Evolutionary conservation across 1,140 invertebrate genomes (phyloP).

Genomic region (Zelostemma sp.): DNA sequence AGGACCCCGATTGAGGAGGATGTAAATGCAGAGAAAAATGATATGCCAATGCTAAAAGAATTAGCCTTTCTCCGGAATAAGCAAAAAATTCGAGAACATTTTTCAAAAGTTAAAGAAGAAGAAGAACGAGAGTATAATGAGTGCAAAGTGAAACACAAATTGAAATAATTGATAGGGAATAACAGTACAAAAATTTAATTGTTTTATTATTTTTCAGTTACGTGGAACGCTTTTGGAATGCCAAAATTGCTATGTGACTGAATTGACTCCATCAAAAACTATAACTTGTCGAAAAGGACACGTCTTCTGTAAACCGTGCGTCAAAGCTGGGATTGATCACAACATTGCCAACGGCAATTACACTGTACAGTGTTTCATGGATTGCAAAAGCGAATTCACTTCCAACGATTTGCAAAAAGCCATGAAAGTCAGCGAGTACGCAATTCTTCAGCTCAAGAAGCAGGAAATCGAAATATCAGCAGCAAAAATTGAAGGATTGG

Average conservation of each 20-base stretch:
- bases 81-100: neutral
- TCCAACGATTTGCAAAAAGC: slow-evolving; percentile 58
- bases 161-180: neutral
- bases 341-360: slow-evolving; percentile 68
- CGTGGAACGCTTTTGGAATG: slow-evolving; percentile 60
- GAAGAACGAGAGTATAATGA: too few relatives aligned
- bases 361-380: slow-evolving; percentile 66
- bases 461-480: slow-evolving; percentile 71
- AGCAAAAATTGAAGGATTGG: slow-evolving; percentile 72
- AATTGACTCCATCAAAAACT: slow-evolving; percentile 70
- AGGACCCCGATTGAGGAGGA: too few relatives aligned
- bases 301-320: slow-evolving; percentile 72
- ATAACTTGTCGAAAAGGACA: slow-evolving; percentile 69
- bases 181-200: neutral
- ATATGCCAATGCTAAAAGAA: neutral
- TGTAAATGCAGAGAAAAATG: neutral
- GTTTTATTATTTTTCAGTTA: slow-evolving; percentile 28
- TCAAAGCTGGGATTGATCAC: slow-evolving; percentile 66
- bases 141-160: too few relatives aligned
- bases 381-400: slow-evolving; percentile 59
- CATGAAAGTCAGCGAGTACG: slow-evolving; percentile 66
- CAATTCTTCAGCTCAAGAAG: slow-evolving; percentile 63
- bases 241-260: slow-evolving; percentile 72
- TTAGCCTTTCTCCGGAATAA: neutral
- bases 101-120: neutral